Evolutionary conservation across 2,797 vertebrate species (phyloP).

Genomic region (Crenichthys baileyi): DNA sequence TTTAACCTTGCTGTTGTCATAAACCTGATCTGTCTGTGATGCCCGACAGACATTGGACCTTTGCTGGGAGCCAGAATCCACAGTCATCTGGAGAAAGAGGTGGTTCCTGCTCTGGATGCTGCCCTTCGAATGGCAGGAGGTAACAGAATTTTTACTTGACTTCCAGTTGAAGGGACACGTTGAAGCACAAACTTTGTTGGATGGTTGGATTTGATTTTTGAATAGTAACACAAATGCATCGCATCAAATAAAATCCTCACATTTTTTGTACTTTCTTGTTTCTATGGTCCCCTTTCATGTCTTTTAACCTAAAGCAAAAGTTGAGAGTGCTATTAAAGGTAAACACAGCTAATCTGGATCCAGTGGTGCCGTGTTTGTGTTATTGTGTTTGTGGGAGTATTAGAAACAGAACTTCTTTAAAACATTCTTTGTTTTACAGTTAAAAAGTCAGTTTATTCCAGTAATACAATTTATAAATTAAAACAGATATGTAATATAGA

Average conservation of each 20-base stretch:
- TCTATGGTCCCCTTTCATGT: constrained; percentile 58
- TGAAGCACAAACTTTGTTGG: too few species aligned
- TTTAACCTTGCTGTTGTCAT: background rate
- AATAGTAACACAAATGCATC: background rate
- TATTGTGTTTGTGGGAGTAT: constrained; percentile 38
- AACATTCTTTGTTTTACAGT: constrained; percentile 4
- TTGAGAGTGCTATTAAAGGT: constrained; percentile 90
- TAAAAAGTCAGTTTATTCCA: background rate
- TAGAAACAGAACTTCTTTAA: background rate
- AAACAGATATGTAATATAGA: background rate
- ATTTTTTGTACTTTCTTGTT: constrained; percentile 27
- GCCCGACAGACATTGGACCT: constrained; percentile 84
- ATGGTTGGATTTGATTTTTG: background rate
- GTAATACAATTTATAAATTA: background rate
- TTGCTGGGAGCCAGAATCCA: constrained; percentile 88
- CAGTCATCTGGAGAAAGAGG: constrained; percentile 84
- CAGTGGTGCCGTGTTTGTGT: constrained; percentile 56
- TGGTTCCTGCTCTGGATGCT: constrained; percentile 87
- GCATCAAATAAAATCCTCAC: background rate
- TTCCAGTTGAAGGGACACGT: background rate
- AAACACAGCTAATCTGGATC: constrained; percentile 63
- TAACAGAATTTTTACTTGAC: constrained; percentile 54
- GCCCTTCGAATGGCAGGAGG: constrained; percentile 89
- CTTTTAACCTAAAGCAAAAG: constrained; percentile 84
- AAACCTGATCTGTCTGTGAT: constrained; percentile 17